Evolutionary conservation across 2,113 vertebrate genomes (phyloP).

Genomic region (Rhizomys pruinosus): DNA sequence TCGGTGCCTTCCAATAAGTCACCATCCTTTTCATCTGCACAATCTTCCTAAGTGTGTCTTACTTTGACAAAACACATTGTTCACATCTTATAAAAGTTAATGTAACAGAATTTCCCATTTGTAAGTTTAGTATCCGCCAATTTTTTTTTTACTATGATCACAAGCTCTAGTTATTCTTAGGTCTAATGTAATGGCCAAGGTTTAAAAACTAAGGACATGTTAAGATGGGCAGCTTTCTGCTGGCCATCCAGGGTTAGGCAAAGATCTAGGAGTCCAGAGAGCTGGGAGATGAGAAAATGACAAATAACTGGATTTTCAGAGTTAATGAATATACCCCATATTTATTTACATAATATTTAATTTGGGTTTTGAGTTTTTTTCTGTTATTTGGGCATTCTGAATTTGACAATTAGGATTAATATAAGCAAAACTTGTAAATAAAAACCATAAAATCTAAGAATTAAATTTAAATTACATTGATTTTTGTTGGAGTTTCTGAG

Average conservation of each 20-base stretch:
- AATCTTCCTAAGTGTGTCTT: slow-evolving; percentile 49
- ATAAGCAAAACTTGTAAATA: slow-evolving; percentile 22
- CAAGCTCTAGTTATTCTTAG: slow-evolving; percentile 65
- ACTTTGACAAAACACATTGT: slow-evolving; percentile 62
- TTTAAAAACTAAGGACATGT: slow-evolving; percentile 16
- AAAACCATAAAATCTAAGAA: neutral
- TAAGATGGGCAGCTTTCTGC: neutral
- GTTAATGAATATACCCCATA: neutral
- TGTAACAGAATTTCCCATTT: slow-evolving; percentile 62
- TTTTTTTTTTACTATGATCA: slow-evolving; percentile 33
- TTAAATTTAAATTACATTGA: neutral
- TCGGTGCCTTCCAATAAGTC: slow-evolving; percentile 62
- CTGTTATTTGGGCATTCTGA: slow-evolving; percentile 19
- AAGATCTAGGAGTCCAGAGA: neutral
- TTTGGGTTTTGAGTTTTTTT: slow-evolving; percentile 53
- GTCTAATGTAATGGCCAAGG: neutral
- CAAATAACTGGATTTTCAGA: neutral
- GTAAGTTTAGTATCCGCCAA: slow-evolving; percentile 60
- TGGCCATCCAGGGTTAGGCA: neutral
- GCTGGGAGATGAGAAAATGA: neutral
- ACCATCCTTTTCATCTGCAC: slow-evolving; percentile 42
- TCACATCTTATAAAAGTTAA: slow-evolving; percentile 65
- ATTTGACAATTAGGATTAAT: slow-evolving; percentile 21
- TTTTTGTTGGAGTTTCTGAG: neutral
- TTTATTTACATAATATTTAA: slow-evolving; percentile 1